phyloP scores from a whole-genome alignment of 92 coral and sea anemone species.

The Palythoa grandis region DNA sequence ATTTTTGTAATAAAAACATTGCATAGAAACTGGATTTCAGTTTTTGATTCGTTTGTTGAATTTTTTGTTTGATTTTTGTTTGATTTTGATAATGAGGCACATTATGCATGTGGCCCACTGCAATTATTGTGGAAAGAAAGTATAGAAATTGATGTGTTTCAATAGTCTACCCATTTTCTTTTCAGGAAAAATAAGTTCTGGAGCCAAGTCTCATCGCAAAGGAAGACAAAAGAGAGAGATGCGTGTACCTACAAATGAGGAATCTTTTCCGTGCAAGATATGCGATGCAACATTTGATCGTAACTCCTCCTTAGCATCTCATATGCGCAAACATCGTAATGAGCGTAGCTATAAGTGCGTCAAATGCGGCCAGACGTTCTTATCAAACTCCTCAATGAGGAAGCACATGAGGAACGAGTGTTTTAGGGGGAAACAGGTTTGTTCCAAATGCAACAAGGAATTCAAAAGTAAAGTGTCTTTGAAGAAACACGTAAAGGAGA shows the following conservation, averaged over 20 bases:
- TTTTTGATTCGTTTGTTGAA: no score
- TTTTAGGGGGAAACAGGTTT: constrained; percentile 3
- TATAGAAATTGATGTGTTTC: not conserved
- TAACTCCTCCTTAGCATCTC: constrained; percentile 19
- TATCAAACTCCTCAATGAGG: constrained; percentile 12
- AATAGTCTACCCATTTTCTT: not conserved
- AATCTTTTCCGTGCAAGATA: constrained; percentile 14
- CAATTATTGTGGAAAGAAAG: not conserved
- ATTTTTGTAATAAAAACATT: no score
- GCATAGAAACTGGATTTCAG: no score
- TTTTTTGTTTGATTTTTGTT: no score
- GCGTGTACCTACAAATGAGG: constrained; percentile 16
- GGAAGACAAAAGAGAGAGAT: constrained; percentile 8
- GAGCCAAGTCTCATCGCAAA: constrained; percentile 34
- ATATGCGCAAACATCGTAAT: constrained; percentile 19
- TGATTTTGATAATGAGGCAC: no score
- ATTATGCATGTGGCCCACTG: no score
- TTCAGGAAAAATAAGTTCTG: not conserved
- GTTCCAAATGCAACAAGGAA: constrained; percentile 24
- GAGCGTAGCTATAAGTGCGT: constrained; percentile 32
- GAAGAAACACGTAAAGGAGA: constrained; percentile 23
- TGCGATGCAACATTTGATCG: constrained; percentile 29
- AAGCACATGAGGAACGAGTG: constrained; percentile 35
- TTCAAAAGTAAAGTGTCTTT: constrained; percentile 15
- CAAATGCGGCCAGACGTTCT: constrained; percentile 21